phyloP scores from a whole-genome alignment of 1,140 invertebrate genomes.

The Parapsyche elsis region DNA sequence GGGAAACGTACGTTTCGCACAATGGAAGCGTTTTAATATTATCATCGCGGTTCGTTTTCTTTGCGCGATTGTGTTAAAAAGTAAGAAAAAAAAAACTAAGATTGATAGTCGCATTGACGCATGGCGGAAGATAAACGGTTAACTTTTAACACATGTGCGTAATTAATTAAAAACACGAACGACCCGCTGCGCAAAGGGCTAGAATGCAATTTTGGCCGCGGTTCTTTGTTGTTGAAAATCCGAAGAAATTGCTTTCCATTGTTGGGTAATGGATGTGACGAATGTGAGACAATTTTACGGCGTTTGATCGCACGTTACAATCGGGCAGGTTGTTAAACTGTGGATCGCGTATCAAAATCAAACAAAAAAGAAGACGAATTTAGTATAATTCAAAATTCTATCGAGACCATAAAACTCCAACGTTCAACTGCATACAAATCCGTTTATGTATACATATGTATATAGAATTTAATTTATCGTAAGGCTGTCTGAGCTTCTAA shows the following conservation, averaged over 20 bases:
- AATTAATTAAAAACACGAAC: constrained; percentile 35
- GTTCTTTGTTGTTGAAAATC: constrained; percentile 21
- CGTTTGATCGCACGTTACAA: constrained; percentile 20
- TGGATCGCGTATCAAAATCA: too few relatives aligned
- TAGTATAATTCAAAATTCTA: too few relatives aligned
- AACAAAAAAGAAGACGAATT: too few relatives aligned
- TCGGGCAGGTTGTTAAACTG: background rate
- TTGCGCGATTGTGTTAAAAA: too few relatives aligned
- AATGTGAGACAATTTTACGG: constrained; percentile 38
- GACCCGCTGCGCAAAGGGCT: constrained; percentile 14
- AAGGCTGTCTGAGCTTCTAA: background rate
- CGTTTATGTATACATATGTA: background rate
- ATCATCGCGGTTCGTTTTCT: constrained; percentile 3
- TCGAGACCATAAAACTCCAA: too few relatives aligned
- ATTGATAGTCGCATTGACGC: constrained; percentile 32
- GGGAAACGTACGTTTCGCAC: too few relatives aligned
- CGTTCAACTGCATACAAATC: background rate
- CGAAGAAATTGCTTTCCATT: constrained; percentile 31
- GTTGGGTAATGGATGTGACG: constrained; percentile 37
- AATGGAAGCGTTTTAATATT: too few relatives aligned
- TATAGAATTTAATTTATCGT: background rate
- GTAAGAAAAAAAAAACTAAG: background rate
- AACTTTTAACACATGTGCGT: constrained; percentile 15
- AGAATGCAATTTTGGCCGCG: constrained; percentile 15
- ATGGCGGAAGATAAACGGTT: constrained; percentile 36